Evolutionary conservation across 2,888 invertebrate species (phyloP).

Genomic region (Epistrophe eligans): DNA sequence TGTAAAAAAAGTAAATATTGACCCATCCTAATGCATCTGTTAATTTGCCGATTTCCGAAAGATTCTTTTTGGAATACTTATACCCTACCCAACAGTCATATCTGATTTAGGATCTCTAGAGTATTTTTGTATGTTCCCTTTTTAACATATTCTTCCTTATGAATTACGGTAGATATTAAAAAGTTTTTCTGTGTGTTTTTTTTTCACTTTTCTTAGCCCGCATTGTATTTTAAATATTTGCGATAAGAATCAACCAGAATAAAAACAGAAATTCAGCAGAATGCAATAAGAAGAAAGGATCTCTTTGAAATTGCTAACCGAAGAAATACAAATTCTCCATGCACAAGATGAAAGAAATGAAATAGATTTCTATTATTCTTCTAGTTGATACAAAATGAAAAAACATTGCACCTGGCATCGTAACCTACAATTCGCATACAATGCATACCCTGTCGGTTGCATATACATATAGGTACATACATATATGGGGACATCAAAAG

Average conservation of each 20-base stretch:
- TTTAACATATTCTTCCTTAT: background rate
- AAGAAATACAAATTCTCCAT: constrained; percentile 31
- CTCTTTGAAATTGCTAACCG: constrained; percentile 44
- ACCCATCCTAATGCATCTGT: constrained; percentile 49
- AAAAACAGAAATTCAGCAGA: constrained; percentile 24
- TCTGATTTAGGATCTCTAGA: constrained; percentile 30
- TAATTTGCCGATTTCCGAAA: constrained; percentile 44
- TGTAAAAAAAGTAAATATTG: constrained; percentile 55
- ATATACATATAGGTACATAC: no score
- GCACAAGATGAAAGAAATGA: background rate
- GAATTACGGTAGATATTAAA: constrained; percentile 48
- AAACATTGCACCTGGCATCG: constrained; percentile 61
- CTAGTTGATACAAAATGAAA: constrained; percentile 7
- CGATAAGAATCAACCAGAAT: constrained; percentile 43
- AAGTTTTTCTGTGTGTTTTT: constrained; percentile 11
- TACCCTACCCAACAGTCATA: background rate
- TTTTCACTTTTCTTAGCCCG: constrained; percentile 18
- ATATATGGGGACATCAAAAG: constrained; percentile 26
- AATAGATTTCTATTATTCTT: constrained; percentile 19
- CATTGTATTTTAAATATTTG: constrained; percentile 53
- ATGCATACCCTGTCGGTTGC: constrained; percentile 52
- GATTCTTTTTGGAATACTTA: background rate
- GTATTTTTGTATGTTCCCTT: background rate
- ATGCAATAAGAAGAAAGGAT: constrained; percentile 27
- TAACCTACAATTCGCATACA: constrained; percentile 8